Base-by-base conservation (phyloP, 2,113 vertebrate species). In the Rhegmatorhina hoffmannsi region DNA sequence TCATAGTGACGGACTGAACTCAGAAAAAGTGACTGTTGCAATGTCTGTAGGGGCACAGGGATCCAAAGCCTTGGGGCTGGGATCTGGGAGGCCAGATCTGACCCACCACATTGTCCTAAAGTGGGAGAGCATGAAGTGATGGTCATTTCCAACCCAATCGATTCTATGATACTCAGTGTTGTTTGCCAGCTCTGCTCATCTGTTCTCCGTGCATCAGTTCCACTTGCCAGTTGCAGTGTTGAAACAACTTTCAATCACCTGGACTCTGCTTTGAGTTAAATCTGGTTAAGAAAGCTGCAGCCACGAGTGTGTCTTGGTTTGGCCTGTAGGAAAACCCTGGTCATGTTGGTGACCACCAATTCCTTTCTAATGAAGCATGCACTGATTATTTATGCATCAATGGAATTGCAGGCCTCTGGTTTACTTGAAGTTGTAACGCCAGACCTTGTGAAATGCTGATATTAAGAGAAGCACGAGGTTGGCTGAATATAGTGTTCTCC, bases 1-100 rank as follows among this genome's bases (percentile, higher is more conserved):
- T 46, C 14, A 2, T 1, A 29, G 64, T 0, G 2, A 23, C 44
- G 56, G 55, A 33, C 14, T 64, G 7, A 9, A 25, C 58, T 56
- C 72, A 64, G 67, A 20, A 67, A 17, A 50, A 64, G 40, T 8
- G 73, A 21, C 40, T 29, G 19, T 50, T 44, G 9, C 76, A 24
- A 0, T 28, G 31, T 36, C 34, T n/a, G 12, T 7, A 40, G 31
- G 38, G 25, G 8, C 29, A 43, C 40, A 59, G 43, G 10, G 18
- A 1, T 44, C 52, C 53, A 60, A 49, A 21, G 6, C 7, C 23
- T 29, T 72, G 31, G 33, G 59, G 9, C 1, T 52, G 60, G 79
- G 49, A 25, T 47, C 24, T 83, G 47, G 64, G 60, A 77, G 19
- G 20, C 29, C 40, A 40, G 36, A 11, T 18, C 25, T 72, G 70